Base-by-base conservation (phyloP, 53 echinoderm and acorn worm species). In the Mesocentrotus franciscanus region DNA sequence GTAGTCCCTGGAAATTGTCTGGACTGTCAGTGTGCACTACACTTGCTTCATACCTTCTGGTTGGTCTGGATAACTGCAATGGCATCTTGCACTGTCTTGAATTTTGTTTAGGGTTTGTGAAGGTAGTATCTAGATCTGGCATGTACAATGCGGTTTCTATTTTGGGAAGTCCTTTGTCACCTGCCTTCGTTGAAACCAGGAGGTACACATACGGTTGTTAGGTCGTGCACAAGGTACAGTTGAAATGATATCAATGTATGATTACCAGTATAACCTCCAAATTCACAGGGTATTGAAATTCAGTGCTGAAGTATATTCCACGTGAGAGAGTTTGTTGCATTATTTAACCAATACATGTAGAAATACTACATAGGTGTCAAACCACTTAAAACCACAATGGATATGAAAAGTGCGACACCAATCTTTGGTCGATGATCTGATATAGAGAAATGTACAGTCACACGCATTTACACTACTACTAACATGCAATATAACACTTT, bases 201-300 rank as follows among this genome's bases (percentile, higher is more conserved):
- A 20, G 49, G 18, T 22, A 1, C 8, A 14, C 27, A 34, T 49
- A 84, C 36, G 84, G 20, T 49, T 18, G 24, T 84, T 84, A 22
- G 84, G 22, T 84, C 42, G 7, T 84, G 84, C 24, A 16, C 49
- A 49, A 49, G 18, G 84, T 84, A 2, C 32, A 30, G 30, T 11
- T 74, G 29, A 74, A 27, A 12, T 71, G 8, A 32, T 30, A 32
- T 74, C 29, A 74, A 30, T 74, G 74, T 87, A 27, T 87, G 26
- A 35, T 27, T 87, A n/a, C n/a, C n/a, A n/a, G n/a, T n/a, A 87
- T 58, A 56, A 81, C 42, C 81, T 81, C 57, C 9, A 9, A 13
- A 1, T 87, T 27, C 87, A 87, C 87, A 87, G 87, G 87, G 87
- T 87, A 87, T 56, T 34, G 7, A 26, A 26, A 87, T 58, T 58